Evolutionary conservation across 1,140 invertebrate genomes (phyloP).

Genomic region (Magallana ariakensis): DNA sequence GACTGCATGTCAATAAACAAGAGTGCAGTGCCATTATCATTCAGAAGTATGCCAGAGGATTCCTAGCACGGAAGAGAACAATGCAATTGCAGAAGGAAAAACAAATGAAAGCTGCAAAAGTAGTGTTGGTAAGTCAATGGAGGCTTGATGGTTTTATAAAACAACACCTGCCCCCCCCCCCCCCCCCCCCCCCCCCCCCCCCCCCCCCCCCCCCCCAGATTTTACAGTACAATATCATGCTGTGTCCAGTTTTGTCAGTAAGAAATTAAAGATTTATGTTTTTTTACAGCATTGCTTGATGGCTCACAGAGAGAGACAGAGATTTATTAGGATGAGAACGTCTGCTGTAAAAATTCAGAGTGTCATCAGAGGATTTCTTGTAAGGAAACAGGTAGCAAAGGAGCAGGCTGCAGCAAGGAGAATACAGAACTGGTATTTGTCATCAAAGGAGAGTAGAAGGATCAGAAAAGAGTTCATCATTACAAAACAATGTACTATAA

Average conservation of each 20-base stretch:
- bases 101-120: not conserved
- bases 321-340: not conserved
- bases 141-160: no score
- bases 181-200: no score
- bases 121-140: not conserved
- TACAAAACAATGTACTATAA: constrained; percentile 5
- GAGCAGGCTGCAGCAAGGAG: constrained; percentile 31
- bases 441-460: not conserved
- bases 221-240: not conserved
- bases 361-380: constrained; percentile 55
- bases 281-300: not conserved
- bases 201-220: no score
- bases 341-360: constrained; percentile 60
- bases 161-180: no score
- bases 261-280: not conserved
- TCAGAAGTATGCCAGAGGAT: constrained; percentile 52
- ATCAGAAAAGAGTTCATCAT: not conserved
- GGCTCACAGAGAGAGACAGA: not conserved
- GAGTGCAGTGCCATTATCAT: constrained; percentile 40
- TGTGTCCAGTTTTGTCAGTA: not conserved
- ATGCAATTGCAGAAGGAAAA: not conserved
- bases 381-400: not conserved
- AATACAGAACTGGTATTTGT: constrained; percentile 49
- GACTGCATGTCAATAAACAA: not conserved
- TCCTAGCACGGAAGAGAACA: not conserved